phyloP scores from a whole-genome alignment of 2,888 invertebrate species.

The Cosmopolites sordidus region DNA sequence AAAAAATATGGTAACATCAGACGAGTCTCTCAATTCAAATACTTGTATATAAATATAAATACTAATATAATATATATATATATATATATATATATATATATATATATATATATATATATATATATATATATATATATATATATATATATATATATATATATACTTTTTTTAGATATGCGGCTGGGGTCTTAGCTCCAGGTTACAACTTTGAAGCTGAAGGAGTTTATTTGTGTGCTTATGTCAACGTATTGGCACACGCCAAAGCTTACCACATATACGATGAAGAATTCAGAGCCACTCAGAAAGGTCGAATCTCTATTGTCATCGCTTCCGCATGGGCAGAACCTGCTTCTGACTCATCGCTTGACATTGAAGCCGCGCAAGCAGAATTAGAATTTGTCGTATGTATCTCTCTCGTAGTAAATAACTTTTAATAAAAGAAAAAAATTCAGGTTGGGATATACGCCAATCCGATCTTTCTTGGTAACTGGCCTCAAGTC shows the following conservation, averaged over 20 bases:
- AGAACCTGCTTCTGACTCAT: not conserved
- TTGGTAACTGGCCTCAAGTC: constrained; percentile 62
- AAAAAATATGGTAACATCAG: too few relatives aligned
- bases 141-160: too few relatives aligned
- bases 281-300: constrained; percentile 53
- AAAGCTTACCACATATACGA: constrained; percentile 62
- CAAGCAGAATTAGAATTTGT: not conserved
- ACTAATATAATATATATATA: too few relatives aligned
- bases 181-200: too few relatives aligned
- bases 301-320: constrained; percentile 48
- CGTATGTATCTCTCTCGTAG: too few relatives aligned
- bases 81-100: too few relatives aligned
- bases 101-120: too few relatives aligned
- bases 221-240: constrained; percentile 60
- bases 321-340: not conserved
- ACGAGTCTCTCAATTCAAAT: too few relatives aligned
- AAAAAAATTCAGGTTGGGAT: constrained; percentile 18
- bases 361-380: not conserved
- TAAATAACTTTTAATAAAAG: not conserved
- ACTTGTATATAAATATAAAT: too few relatives aligned
- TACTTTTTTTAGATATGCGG: too few relatives aligned
- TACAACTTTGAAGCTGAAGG: constrained; percentile 14
- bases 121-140: too few relatives aligned
- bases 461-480: constrained; percentile 54
- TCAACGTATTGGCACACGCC: constrained; percentile 63